Evolutionary conservation across 1,140 invertebrate species (phyloP), one percentile per base, ranked within the genome.

Genomic region (Brachystomella parvula): DNA sequence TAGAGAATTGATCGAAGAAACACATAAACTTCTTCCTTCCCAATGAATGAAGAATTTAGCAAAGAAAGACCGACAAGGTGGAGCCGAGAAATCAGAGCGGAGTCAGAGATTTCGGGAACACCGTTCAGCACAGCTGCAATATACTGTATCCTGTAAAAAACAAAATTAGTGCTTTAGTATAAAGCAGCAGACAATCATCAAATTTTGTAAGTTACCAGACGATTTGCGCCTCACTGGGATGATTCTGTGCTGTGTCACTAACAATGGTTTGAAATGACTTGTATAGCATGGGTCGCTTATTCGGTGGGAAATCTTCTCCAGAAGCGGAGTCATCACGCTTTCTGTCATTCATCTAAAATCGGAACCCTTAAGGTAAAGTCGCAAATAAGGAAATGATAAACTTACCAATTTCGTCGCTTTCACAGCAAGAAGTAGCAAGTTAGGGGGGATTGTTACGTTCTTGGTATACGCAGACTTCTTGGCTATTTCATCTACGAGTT

Each of bases 121-220:
- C 53, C 29, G 31, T 31, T 65, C 28, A 72, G 39, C 3, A 70
- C 68, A 24, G 39, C 56, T 56, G 60, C n/a, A 9, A 72, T 30
- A 35, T 69, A 72, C 31, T 32, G 15, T 32, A 70, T 61, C 71
- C 71, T 71, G 47, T 26, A 68, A 58, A 58, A 68, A 58, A 6
- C 19, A 64, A 29, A 53, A 58, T 30, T 57, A 26, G 28, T 21
- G 57, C 30, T 29, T 57, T 17, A 31, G 29, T 44, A 65, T 21
- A 26, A 65, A 33, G 15, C 21, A 28, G 32, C 30, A 6, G 15
- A 29, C 2, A 57, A 33, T 30, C 17, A 24, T 58, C 12, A n/a
- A 26, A 53, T 19, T 64, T 56, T 17, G 19, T 24, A 56, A 57
- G 32, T 24, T 63, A 71, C 69, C 70, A 71, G 29, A 68, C 53